Evolutionary conservation across 2,888 invertebrate species (phyloP).

Genomic region (Stenodema calcarata): DNA sequence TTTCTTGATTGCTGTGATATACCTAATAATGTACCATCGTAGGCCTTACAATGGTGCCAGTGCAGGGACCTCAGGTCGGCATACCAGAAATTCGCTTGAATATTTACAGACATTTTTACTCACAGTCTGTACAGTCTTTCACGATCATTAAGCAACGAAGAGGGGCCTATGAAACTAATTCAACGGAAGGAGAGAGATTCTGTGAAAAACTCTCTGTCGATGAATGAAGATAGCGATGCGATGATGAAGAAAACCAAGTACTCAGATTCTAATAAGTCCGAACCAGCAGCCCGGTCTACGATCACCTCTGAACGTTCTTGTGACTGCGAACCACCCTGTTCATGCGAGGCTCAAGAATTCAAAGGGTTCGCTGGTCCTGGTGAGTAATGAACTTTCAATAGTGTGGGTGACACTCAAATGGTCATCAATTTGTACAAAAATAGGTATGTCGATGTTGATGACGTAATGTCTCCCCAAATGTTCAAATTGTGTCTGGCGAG

Average conservation of each 20-base stretch:
- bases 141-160: not conserved
- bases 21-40: too few relatives aligned
- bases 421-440: too few relatives aligned
- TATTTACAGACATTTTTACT: too few relatives aligned
- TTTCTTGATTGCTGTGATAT: too few relatives aligned
- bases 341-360: conserved; percentile 9
- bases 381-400: not conserved
- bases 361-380: conserved; percentile 38
- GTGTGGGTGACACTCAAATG: too few relatives aligned
- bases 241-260: not conserved
- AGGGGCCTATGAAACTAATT: not conserved
- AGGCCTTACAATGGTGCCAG: too few relatives aligned
- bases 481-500: too few relatives aligned
- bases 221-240: not conserved
- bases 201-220: not conserved
- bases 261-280: not conserved
- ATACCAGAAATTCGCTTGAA: too few relatives aligned
- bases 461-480: too few relatives aligned
- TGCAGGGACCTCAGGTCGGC: too few relatives aligned
- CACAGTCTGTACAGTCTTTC: not conserved
- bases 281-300: not conserved
- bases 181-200: not conserved
- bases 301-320: not conserved
- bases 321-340: conserved; percentile 13
- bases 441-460: too few relatives aligned